Percentiles rank a stretch among this genome's conserved stretches.
Conservation (phyloP, 2,797 vertebrate genomes). For the Psittacula echo region DNA sequence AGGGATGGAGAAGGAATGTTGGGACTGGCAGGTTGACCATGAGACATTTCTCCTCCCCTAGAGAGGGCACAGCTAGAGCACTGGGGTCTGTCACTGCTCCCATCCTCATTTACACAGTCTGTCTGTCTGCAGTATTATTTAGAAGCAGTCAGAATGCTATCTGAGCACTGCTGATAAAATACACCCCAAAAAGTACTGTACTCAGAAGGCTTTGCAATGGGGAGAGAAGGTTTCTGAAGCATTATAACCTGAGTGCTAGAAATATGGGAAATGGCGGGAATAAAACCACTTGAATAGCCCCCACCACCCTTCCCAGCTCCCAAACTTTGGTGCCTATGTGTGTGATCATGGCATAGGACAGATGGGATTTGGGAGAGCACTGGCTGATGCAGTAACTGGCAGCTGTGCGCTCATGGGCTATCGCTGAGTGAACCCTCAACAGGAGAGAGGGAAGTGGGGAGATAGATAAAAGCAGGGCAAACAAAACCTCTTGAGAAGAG, state of each 20-base stretch:
- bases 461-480: not conserved
- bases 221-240: not conserved
- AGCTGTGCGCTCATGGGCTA: not conserved
- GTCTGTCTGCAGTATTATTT: not conserved
- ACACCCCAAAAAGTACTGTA: not conserved
- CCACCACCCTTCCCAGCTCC: not conserved
- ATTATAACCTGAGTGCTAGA: not conserved
- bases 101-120: no score
- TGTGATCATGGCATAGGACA: fast-evolving
- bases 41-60: not conserved
- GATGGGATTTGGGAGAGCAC: not conserved
- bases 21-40: not conserved
- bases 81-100: not conserved
- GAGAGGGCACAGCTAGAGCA: not conserved
- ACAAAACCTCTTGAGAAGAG: not conserved
- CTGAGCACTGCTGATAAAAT: not conserved
- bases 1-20: not conserved
- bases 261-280: not conserved
- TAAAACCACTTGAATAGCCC: not conserved
- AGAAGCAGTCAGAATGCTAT: not conserved
- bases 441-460: not conserved
- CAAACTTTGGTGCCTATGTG: not conserved
- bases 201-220: not conserved
- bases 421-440: no score
- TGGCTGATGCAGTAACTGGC: not conserved